phyloP scores from a whole-genome alignment of 2,888 invertebrate species.

The Callinectes sapidus region DNA sequence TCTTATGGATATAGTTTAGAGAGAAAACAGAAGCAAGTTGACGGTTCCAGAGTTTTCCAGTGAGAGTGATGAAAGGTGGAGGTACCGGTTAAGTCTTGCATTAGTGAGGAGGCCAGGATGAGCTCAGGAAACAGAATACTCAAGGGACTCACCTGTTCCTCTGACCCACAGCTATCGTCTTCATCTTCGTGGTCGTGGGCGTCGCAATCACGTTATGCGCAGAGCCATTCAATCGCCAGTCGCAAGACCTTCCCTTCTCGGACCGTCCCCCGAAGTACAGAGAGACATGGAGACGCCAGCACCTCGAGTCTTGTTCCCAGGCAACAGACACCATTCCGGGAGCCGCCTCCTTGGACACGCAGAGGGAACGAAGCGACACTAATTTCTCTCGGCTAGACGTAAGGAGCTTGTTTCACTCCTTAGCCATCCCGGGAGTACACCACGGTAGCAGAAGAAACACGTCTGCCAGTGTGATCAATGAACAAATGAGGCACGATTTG shows the following conservation, averaged over 20 bases:
- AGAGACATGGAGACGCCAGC: slow-evolving; percentile 8
- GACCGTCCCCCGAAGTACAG: neutral
- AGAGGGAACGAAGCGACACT: neutral
- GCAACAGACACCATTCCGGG: neutral
- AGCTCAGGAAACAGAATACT: too few relatives aligned
- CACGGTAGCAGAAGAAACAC: neutral
- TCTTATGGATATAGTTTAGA: too few relatives aligned
- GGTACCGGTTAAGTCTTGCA: too few relatives aligned
- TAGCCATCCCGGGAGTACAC: neutral
- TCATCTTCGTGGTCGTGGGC: neutral
- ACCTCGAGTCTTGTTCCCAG: slow-evolving; percentile 8
- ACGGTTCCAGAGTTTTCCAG: too few relatives aligned
- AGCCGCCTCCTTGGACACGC: neutral
- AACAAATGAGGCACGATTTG: too few relatives aligned
- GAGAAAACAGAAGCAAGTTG: too few relatives aligned
- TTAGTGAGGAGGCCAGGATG: too few relatives aligned
- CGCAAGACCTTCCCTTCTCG: neutral
- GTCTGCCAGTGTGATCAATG: neutral
- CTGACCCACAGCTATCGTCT: neutral
- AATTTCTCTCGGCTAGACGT: neutral
- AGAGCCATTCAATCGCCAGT: neutral
- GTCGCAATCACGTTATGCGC: neutral
- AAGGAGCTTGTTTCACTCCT: neutral
- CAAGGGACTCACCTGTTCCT: neutral
- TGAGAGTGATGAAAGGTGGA: too few relatives aligned